A percentile compares a stretch with the other conserved stretches of the same genome.
Evolutionary conservation across 1,140 invertebrate genomes (phyloP).

Genomic region (Hypothenemus hampei): DNA sequence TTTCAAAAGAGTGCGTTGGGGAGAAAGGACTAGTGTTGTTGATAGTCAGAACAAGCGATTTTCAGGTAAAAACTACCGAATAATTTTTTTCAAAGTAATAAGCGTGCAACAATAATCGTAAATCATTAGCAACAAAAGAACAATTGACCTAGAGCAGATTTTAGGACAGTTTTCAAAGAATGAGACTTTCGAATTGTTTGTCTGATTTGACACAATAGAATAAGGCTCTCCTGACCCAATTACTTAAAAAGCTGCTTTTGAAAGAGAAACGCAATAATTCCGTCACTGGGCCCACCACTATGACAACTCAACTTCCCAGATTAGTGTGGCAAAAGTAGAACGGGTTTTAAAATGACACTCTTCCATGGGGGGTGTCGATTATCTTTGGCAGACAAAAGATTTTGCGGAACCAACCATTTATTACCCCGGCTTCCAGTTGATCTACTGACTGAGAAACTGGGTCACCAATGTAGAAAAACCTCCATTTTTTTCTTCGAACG

Average conservation of each 20-base stretch:
- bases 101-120: too few species aligned
- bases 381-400: conserved; percentile 22
- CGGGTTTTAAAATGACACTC: conserved; percentile 9
- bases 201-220: too few species aligned
- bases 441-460: conserved; percentile 17
- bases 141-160: too few species aligned
- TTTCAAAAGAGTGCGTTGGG: too few species aligned
- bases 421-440: conserved; percentile 22
- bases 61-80: too few species aligned
- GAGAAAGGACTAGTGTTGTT: too few species aligned
- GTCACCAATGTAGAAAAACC: conserved; percentile 9
- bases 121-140: too few species aligned
- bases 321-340: too few species aligned
- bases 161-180: too few species aligned
- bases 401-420: conserved; percentile 25
- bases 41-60: too few species aligned
- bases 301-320: conserved; percentile 9
- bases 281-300: conserved; percentile 8
- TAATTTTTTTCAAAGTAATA: too few species aligned
- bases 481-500: conserved; percentile 3
- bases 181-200: too few species aligned
- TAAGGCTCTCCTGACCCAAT: conserved; percentile 15
- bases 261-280: conserved; percentile 13
- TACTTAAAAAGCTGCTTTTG: conserved; percentile 9
- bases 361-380: conserved; percentile 16